Evolutionary conservation across 1,140 invertebrate genomes (phyloP), one percentile per base, ranked within the genome.

Genomic region (Heliconius eleuchia): DNA sequence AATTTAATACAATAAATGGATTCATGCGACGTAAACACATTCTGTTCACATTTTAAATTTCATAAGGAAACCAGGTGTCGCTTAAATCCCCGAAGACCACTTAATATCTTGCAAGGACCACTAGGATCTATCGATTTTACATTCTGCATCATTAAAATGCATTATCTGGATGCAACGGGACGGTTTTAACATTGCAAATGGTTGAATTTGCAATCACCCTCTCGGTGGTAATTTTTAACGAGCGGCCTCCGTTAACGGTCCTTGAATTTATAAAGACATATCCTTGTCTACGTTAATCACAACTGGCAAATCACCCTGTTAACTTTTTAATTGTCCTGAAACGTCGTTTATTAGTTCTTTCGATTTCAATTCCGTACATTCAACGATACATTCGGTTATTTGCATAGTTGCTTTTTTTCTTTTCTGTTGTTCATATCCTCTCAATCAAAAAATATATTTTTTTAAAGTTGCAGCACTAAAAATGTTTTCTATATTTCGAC

Each of bases 141-240:
- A 90, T 89, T 92, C 89, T 86, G 84, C 86, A 86, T 90, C 90
- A 92, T 94, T 93, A 92, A 93, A 94, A 94, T 94, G 91, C 91
- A 94, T 94, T 94, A 94, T 92, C 90, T 86, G 86, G 84, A 89
- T 92, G 88, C 91, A 89, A 87, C 89, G 87, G 86, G 85, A 85
- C 84, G 78, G 81, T 81, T 89, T 94, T 93, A 92, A 92, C 92
- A 94, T 94, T 94, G 92, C 92, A 94, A 94, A 94, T 94, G 77
- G 84, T 87, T 88, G 88, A 91, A 92, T 92, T 91, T 89, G 88
- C 91, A 92, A 90, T 90, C 89, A 83, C 86, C 83, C 86, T 85
- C 91, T 89, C 86, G 85, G 88, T 89, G 91, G 90, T 94, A 94
- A 93, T 94, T 92, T 93, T 94, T 94, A 94, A 94, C 92, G 89